phyloP scores from a whole-genome alignment of 1,140 invertebrate genomes.

The Oryzaephilus surinamensis region DNA sequence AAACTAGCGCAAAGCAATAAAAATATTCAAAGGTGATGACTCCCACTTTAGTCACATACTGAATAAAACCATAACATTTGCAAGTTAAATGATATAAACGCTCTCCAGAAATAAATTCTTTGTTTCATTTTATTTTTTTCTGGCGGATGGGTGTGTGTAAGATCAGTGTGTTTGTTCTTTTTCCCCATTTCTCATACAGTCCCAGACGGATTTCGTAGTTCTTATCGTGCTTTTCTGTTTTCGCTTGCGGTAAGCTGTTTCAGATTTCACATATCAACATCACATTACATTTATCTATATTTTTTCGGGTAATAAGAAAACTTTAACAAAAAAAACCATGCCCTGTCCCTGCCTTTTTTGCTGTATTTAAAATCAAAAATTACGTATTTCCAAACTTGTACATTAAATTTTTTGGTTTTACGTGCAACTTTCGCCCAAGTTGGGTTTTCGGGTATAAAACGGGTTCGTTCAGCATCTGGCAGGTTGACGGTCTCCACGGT shows the following conservation, averaged over 20 bases:
- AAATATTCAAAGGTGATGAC: constrained; percentile 39
- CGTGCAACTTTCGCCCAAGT: no score
- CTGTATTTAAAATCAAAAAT: no score
- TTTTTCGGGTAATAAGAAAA: neutral
- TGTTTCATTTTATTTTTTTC: constrained; percentile 34
- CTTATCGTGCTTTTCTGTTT: constrained; percentile 14
- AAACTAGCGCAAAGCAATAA: constrained; percentile 29
- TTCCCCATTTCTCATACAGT: constrained; percentile 9
- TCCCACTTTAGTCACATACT: constrained; percentile 31
- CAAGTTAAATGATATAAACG: constrained; percentile 39
- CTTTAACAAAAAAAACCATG: neutral
- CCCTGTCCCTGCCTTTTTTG: neutral
- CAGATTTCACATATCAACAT: constrained; percentile 26
- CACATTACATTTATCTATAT: constrained; percentile 16
- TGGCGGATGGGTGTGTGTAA: no score
- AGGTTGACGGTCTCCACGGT: constrained; percentile 10
- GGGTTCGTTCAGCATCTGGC: no score
- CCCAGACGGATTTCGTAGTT: constrained; percentile 7
- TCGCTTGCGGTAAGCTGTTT: constrained; percentile 11
- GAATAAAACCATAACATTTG: constrained; percentile 38
- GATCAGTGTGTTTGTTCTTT: no score
- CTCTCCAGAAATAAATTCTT: constrained; percentile 33
- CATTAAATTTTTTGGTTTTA: no score
- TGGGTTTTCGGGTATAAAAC: no score
- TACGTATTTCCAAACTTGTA: no score